Base-by-base conservation (phyloP, 2,888 invertebrate genomes). In the Sarcophaga variegata region DNA sequence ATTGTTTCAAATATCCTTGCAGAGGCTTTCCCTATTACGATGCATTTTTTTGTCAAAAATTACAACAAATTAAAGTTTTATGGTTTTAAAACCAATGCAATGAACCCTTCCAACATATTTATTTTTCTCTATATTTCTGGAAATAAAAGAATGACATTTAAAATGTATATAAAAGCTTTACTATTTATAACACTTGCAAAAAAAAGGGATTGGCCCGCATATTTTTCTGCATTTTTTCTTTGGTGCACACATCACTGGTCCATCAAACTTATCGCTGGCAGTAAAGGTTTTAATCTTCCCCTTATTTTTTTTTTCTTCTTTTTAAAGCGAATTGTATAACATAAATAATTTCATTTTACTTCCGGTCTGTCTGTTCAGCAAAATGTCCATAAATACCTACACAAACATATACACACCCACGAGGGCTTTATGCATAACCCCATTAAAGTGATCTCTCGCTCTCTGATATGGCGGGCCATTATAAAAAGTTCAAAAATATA, bases 291-390 rank as follows among this genome's bases (percentile, higher is more conserved):
- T 54, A 54, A 54, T 54, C 17, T 17, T 17, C 5, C 54, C 14
- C 10, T 54, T 12, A 3, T 12, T 17, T 3, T 54, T 49, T 49
- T 49, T 4, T 49, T 49, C 12, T 11, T 11, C 3, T 14, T 12
- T 49, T 14, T 49, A 37, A 37, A 37, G 6, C 37, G 37, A 37
- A 37, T 54, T 54, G 17, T 54, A 54, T 14, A 45, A 14, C 59
- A 80, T 74, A 83, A 87, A 81, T 84, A 86, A 86, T 84, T 76
- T 67, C 71, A 79, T 75, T 87, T 87, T 84, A 79, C 81, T 87
- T 84, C 84, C 87, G 87, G 84, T 87, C 74, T 79, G 81, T 84
- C 84, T 84, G 87, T 70, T 81, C 20, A 74, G 78, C 64, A 83
- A 83, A 83, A 81, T 86, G 74, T 37, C 12, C 62, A 17, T 14